Conservation (phyloP, 2,888 invertebrate species). For the Pseudeuparius sepicola region DNA sequence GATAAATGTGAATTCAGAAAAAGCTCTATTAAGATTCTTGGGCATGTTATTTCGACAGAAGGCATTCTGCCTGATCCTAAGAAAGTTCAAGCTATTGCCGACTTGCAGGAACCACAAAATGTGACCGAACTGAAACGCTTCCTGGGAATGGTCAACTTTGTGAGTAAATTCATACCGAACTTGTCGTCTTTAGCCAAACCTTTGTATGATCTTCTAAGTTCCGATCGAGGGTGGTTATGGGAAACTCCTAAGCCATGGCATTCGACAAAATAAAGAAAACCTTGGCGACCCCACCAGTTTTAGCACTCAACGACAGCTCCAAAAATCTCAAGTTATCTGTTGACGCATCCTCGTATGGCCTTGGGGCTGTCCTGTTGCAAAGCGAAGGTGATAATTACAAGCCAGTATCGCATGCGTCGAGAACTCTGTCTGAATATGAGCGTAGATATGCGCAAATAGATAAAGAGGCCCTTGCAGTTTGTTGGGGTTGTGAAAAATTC, state of each 20-base stretch:
- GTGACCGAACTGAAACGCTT: slow-evolving; percentile 18
- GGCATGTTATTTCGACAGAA: slow-evolving; percentile 15
- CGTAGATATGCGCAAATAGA: slow-evolving; percentile 16
- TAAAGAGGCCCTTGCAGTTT: slow-evolving; percentile 14
- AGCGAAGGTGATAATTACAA: slow-evolving; percentile 3
- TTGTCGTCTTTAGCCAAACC: slow-evolving; percentile 11
- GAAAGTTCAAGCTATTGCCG: slow-evolving; percentile 18
- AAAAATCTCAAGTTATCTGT: slow-evolving; percentile 12
- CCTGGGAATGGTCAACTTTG: slow-evolving; percentile 16
- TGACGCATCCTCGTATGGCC: slow-evolving; percentile 14
- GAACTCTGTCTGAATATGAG: slow-evolving; percentile 12
- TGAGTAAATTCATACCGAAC: slow-evolving; percentile 14
- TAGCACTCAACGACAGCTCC: slow-evolving; percentile 13
- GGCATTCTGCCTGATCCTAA: slow-evolving; percentile 17
- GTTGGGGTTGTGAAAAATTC: slow-evolving; percentile 13
- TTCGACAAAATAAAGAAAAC: slow-evolving; percentile 10
- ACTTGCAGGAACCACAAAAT: slow-evolving; percentile 15
- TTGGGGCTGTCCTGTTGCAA: slow-evolving; percentile 11
- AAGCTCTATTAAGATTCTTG: slow-evolving; percentile 15
- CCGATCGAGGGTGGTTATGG: slow-evolving; percentile 9
- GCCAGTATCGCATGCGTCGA: slow-evolving; percentile 15
- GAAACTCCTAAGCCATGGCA: slow-evolving; percentile 8
- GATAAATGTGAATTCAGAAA: slow-evolving; percentile 19
- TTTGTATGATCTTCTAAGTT: slow-evolving; percentile 11
- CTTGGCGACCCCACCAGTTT: slow-evolving; percentile 13